Conservation (phyloP, 2,888 invertebrate genomes). For the Perizoma flavofasciatum region DNA sequence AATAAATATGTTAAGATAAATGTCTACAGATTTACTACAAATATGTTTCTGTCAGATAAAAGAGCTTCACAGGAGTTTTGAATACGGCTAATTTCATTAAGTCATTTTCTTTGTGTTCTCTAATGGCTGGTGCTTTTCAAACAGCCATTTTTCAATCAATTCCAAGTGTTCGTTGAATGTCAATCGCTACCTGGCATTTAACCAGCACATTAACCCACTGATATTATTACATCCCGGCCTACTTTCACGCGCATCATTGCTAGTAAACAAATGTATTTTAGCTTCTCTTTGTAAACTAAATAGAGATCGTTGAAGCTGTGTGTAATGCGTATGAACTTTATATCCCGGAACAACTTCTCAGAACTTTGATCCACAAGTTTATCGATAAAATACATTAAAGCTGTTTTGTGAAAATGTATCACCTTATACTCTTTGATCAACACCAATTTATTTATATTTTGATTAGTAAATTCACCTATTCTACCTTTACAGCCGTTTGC, state of each 20-base stretch:
- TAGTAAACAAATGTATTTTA: conserved; percentile 52
- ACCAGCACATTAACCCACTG: conserved; percentile 52
- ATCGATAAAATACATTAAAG: neutral
- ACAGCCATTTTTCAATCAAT: conserved; percentile 6
- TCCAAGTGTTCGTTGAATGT: conserved; percentile 4
- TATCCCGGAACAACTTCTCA: neutral
- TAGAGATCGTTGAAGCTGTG: neutral
- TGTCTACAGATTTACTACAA: too few relatives aligned
- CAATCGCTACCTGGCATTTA: conserved; percentile 47
- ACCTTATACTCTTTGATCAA: too few relatives aligned
- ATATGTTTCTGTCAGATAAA: too few relatives aligned
- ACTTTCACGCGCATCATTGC: conserved; percentile 45
- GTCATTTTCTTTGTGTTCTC: neutral
- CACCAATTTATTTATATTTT: too few relatives aligned
- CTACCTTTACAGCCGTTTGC: too few relatives aligned
- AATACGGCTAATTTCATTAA: too few relatives aligned
- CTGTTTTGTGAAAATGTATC: too few relatives aligned
- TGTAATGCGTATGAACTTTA: conserved; percentile 3
- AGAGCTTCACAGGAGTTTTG: too few relatives aligned
- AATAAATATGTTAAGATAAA: too few relatives aligned
- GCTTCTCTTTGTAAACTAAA: conserved; percentile 24
- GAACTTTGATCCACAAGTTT: neutral
- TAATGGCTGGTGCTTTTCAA: conserved; percentile 2
- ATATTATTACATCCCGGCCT: conserved; percentile 44
- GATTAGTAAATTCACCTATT: too few relatives aligned